Conservation (phyloP, 2,888 invertebrate species). For the Drosophila robusta region DNA sequence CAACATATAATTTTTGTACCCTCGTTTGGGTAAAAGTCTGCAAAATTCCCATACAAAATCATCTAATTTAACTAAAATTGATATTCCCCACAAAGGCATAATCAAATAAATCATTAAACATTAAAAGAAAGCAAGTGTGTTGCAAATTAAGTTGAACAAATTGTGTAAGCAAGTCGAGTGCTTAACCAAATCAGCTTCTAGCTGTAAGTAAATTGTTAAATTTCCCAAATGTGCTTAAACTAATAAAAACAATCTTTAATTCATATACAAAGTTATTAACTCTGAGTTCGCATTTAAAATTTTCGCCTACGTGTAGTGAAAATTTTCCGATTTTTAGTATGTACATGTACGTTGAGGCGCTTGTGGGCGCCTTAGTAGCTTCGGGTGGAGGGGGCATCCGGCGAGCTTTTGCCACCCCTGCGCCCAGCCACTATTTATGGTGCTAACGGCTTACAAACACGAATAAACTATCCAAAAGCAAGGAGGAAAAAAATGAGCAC, state of each 20-base stretch:
- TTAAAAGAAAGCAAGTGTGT: slow-evolving; percentile 14
- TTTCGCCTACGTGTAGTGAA: slow-evolving; percentile 72
- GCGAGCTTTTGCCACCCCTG: slow-evolving; percentile 68
- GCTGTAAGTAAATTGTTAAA: slow-evolving; percentile 55
- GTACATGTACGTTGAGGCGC: slow-evolving; percentile 80
- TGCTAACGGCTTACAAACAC: slow-evolving; percentile 56
- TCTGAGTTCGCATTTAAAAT: slow-evolving; percentile 44
- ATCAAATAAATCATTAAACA: slow-evolving; percentile 9
- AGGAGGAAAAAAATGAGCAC: slow-evolving; percentile 44
- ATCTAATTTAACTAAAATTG: slow-evolving; percentile 16
- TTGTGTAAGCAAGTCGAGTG: slow-evolving; percentile 64
- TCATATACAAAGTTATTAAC: slow-evolving; percentile 9
- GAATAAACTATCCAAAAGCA: slow-evolving; percentile 40
- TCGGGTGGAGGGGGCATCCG: slow-evolving; percentile 63
- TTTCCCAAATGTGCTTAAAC: slow-evolving; percentile 11
- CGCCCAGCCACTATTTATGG: slow-evolving; percentile 33
- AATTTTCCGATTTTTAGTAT: slow-evolving; percentile 83
- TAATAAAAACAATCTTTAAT: slow-evolving; percentile 8
- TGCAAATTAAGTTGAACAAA: slow-evolving; percentile 32
- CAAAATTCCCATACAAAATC: slow-evolving; percentile 24
- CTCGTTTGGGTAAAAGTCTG: slow-evolving; percentile 47
- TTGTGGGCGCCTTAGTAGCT: slow-evolving; percentile 70
- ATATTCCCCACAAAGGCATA: slow-evolving; percentile 9
- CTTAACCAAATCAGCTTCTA: slow-evolving; percentile 18
- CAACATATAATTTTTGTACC: slow-evolving; percentile 56